These are phyloP conservation scores for Agonopterix arenella DNA, from an alignment of 2,888 invertebrate species.

Conservation along the genomic window DNA sequence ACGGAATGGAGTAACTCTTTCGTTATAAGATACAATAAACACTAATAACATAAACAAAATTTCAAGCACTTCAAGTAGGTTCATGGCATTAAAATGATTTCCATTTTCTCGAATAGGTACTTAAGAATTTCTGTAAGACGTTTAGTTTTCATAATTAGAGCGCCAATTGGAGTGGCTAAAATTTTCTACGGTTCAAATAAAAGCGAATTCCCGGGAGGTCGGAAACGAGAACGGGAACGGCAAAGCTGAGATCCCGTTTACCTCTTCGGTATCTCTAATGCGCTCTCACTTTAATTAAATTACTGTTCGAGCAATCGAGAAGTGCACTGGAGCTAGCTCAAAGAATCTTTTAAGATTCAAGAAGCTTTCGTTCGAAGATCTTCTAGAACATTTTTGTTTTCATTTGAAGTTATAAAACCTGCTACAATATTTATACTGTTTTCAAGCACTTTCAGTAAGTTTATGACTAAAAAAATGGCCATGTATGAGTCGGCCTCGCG, in stretches of 20 bases:
- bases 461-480: no score
- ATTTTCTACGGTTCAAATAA: slow-evolving; percentile 27
- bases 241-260: slow-evolving; percentile 37
- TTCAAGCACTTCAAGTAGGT: no score
- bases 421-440: no score
- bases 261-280: slow-evolving; percentile 45
- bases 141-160: slow-evolving; percentile 1
- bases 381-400: no score
- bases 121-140: neutral
- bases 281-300: slow-evolving; percentile 61
- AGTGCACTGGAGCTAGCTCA: slow-evolving; percentile 32
- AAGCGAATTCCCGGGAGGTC: slow-evolving; percentile 23
- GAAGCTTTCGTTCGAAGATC: neutral
- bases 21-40: no score
- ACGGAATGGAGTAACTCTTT: no score
- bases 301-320: slow-evolving; percentile 43
- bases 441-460: no score
- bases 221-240: slow-evolving; percentile 23
- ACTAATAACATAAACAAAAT: no score
- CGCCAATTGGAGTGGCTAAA: slow-evolving; percentile 15
- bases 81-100: no score
- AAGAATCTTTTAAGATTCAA: slow-evolving; percentile 17
- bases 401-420: no score
- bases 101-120: no score
- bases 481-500: no score